These are phyloP conservation scores for Strix aluco DNA, from an alignment of 2,113 vertebrate genomes.

Conservation along the genomic window DNA sequence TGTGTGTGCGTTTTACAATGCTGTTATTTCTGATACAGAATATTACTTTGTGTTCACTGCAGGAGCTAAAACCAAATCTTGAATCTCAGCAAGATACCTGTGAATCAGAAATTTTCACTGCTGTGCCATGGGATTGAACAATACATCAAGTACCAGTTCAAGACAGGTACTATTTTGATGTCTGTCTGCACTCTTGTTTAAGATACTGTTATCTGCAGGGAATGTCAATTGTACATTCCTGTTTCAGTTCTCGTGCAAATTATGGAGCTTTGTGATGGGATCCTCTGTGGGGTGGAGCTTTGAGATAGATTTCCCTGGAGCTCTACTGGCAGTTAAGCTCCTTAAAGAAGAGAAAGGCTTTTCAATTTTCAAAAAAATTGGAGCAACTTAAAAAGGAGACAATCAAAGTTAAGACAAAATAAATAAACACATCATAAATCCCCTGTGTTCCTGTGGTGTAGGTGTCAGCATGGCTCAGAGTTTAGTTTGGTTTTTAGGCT, in stretches of 20 bases:
- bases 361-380: background rate
- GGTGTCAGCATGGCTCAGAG: background rate
- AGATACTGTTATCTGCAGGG: background rate
- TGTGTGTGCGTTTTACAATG: background rate
- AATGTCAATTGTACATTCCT: background rate
- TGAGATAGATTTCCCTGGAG: background rate
- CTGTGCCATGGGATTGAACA: background rate
- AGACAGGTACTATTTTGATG: background rate
- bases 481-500: background rate
- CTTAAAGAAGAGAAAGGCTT: background rate
- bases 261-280: background rate
- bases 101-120: background rate
- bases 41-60: background rate
- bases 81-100: background rate
- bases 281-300: background rate
- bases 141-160: background rate
- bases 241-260: background rate
- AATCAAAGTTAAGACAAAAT: background rate
- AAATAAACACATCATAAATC: background rate
- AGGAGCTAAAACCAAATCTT: background rate
- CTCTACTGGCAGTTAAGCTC: background rate
- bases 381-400: background rate
- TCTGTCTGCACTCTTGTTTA: background rate
- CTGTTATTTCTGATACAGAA: background rate
- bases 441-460: background rate